Evolutionary conservation across 1,140 invertebrate genomes (phyloP), one percentile per base, ranked within the genome.

Genomic region (Calephelis nemesis): DNA sequence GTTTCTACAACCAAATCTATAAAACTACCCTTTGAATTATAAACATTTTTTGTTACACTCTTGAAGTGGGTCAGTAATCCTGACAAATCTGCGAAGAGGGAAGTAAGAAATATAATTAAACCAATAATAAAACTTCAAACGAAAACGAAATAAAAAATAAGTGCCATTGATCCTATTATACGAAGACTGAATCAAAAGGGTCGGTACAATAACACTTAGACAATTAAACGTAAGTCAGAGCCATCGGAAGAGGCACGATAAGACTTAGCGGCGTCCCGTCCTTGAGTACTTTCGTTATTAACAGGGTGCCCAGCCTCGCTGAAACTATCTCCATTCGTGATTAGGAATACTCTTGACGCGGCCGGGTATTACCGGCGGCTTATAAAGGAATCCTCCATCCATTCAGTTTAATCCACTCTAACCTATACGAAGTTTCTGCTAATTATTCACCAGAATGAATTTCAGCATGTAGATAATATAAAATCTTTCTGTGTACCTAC

Each of bases 181-280:
- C 45, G 40, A 49, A 11, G 49, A 45, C 65, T 63, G 45, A 40
- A 58, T 58, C 65, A 69, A 62, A 79, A 78, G 76, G 79, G 74
- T 77, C 75, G 75, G 76, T 78, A 83, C 76, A 87, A 87, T 89
- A 87, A 87, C 88, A 90, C 84, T 90, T 90, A 75, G 78, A 87
- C 85, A 87, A 88, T 90, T 88, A 88, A 87, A 88, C 81, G 80
- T 87, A 85, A 88, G 78, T 84, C 84, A 77, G 77, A 76, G 78
- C 70, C 75, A 81, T 78, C 74, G 82, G 79, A 77, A 78, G 76
- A 73, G 74, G 75, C 76, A 72, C 87, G 85, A 89, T 89, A 89
- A 89, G 83, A 85, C 78, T 81, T 80, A 78, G 80, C 72, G 82
- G 74, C 76, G 77, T 79, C 77, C 78, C 79, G 81, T 78, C 79